A percentile compares a stretch with the other conserved stretches of the same genome.
Evolutionary conservation across 2,113 vertebrate genomes (phyloP).

Genomic region (Hippocampus barbouri): DNA sequence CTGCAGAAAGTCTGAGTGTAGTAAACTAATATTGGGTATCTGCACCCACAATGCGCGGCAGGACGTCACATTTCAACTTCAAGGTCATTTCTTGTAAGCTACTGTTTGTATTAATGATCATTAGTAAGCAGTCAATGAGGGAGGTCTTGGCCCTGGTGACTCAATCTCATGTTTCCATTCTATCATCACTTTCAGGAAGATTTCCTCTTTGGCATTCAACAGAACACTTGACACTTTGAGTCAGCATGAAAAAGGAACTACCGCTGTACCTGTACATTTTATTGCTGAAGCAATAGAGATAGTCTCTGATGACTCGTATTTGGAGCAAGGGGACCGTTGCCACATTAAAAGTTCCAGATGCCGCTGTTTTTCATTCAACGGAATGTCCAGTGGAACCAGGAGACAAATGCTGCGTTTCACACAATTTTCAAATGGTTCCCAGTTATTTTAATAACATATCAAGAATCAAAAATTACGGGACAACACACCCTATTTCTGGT

Average conservation of each 20-base stretch:
- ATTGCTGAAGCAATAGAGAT: background rate
- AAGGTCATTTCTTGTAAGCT: constrained; percentile 36
- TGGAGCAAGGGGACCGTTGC: background rate
- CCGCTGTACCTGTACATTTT: background rate
- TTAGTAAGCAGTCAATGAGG: constrained; percentile 38
- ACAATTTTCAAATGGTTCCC: background rate
- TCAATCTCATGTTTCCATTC: constrained; percentile 62
- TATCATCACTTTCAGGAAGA: constrained; percentile 62
- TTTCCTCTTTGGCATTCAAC: constrained; percentile 52
- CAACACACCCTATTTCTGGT: too few relatives aligned
- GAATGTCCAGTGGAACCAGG: background rate
- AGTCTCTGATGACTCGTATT: background rate
- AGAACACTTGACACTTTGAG: constrained; percentile 22
- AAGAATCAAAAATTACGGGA: background rate
- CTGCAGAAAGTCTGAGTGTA: constrained; percentile 24
- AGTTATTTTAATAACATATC: background rate
- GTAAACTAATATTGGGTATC: constrained; percentile 48
- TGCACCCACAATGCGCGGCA: constrained; percentile 27
- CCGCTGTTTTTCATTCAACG: background rate
- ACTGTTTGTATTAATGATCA: constrained; percentile 23
- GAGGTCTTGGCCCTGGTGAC: constrained; percentile 53
- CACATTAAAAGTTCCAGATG: background rate
- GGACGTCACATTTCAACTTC: constrained; percentile 22
- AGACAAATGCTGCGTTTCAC: too few relatives aligned
- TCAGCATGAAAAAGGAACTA: constrained; percentile 22